Conservation (phyloP, 2,797 vertebrate genomes). For the Gymnoscopelus braueri region DNA sequence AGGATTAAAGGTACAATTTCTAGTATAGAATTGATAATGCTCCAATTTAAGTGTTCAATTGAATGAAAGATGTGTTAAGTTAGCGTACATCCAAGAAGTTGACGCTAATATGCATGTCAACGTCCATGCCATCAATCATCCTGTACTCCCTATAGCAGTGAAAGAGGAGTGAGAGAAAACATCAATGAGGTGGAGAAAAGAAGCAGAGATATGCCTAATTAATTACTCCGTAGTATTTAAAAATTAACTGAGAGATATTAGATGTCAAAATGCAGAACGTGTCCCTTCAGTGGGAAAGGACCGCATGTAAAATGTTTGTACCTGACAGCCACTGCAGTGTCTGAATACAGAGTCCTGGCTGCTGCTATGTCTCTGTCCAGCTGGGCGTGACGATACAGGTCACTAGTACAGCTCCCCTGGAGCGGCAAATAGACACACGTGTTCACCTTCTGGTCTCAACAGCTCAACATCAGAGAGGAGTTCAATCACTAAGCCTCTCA, state of each 20-base stretch:
- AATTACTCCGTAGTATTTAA: too few relatives aligned
- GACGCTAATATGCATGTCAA: constrained; percentile 90
- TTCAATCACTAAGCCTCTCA: constrained; percentile 28
- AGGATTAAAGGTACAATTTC: too few relatives aligned
- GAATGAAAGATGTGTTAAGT: not conserved
- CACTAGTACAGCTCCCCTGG: constrained; percentile 87
- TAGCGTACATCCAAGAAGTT: constrained; percentile 90
- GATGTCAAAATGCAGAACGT: too few relatives aligned
- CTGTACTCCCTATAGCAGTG: constrained; percentile 84
- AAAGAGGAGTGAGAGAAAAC: constrained; percentile 1
- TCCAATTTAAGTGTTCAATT: too few relatives aligned
- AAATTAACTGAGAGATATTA: too few relatives aligned
- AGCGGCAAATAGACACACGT: constrained; percentile 57
- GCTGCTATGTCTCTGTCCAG: constrained; percentile 91
- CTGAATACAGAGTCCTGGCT: constrained; percentile 91
- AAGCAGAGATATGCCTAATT: not conserved
- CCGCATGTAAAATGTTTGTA: constrained; percentile 51
- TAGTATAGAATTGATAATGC: too few relatives aligned
- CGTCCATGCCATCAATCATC: constrained; percentile 91
- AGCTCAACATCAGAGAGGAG: constrained; percentile 36
- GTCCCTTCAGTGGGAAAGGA: too few relatives aligned
- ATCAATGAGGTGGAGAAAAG: not conserved
- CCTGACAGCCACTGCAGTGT: constrained; percentile 89
- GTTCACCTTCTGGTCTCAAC: constrained; percentile 35
- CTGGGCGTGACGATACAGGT: constrained; percentile 89